Evolutionary conservation across 2,797 vertebrate species (phyloP), one percentile per base, ranked within the genome.

Genomic region (Phrynocephalus vlangalii): DNA sequence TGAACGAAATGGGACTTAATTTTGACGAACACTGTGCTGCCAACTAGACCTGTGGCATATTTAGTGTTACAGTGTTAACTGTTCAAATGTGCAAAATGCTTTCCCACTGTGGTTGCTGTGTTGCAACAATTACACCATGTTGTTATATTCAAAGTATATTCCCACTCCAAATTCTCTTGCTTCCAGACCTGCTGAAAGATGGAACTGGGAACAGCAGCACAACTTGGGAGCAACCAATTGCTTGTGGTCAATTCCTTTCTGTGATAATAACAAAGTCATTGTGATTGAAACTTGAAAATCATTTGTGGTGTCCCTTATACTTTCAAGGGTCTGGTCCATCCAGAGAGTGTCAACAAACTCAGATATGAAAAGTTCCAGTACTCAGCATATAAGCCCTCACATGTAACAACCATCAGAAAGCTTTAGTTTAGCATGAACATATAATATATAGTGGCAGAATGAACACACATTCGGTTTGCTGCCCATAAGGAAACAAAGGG

Each of bases 61-160:
- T 9, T 60, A 1, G 52, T 87, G 82, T 89, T 89, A 87, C 87
- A 90, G 85, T 92, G 94, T 77, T 76, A 92, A 86, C 79, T 88
- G 87, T 1, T 63, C 26, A 60, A 18, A 30, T 72, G 10, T 30
- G n/a, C n/a, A 89, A 88, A 85, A 87, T 82, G 11, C 0, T 0
- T 48, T 88, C 33, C 92, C 15, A 33, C 33, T 63, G 8, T 13
- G 1, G 6, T 93, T 89, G 82, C 63, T 80, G 80, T 91, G 38
- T 89, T 20, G 90, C 90, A 15, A 67, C 72, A 28, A 70, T 33
- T 26, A 81, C 16, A 8, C 15, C 6, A n/a, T 48, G 13, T 63
- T 63, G 30, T 56, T 83, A 60, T 28, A 56, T 79, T 33, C 18
- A 63, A 79, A 63, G 18, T 60, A 60, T 60, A 38, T 9, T 48